These are phyloP conservation scores for Eurytoma adleriae DNA, from an alignment of 2,888 invertebrate species.

Conservation along the genomic window DNA sequence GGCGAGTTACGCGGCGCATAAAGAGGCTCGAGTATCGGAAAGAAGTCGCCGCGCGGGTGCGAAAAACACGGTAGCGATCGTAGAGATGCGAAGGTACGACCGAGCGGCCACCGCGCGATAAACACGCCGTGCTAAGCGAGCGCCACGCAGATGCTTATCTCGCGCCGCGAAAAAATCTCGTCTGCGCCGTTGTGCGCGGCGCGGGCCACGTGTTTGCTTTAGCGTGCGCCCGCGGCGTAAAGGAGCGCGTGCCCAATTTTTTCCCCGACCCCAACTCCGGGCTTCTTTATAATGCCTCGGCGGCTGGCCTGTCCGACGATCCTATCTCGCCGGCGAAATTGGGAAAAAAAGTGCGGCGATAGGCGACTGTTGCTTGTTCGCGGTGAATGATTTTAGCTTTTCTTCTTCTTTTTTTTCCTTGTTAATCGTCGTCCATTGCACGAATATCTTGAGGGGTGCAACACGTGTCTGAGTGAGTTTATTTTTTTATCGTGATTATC, in stretches of 20 bases:
- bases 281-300: neutral
- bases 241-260: slow-evolving; percentile 48
- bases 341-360: slow-evolving; percentile 23
- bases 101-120: slow-evolving; percentile 57
- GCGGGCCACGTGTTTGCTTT: neutral
- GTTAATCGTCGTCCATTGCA: no score
- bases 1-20: neutral
- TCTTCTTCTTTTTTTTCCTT: no score
- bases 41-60: slow-evolving; percentile 49
- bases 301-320: slow-evolving; percentile 23
- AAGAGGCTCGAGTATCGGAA: neutral
- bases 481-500: no score
- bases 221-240: slow-evolving; percentile 10
- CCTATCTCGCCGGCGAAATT: slow-evolving; percentile 5
- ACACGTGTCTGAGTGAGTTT: slow-evolving; percentile 20
- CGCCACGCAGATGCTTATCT: slow-evolving; percentile 62
- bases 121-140: slow-evolving; percentile 55
- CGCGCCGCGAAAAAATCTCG: slow-evolving; percentile 1
- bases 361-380: neutral
- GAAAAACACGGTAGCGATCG: slow-evolving; percentile 57
- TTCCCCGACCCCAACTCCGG: neutral
- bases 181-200: neutral
- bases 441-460: slow-evolving; percentile 9
- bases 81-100: slow-evolving; percentile 49
- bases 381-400: neutral